Evolutionary conservation across 2,888 invertebrate genomes (phyloP).

Genomic region (Drosophila lutescens): DNA sequence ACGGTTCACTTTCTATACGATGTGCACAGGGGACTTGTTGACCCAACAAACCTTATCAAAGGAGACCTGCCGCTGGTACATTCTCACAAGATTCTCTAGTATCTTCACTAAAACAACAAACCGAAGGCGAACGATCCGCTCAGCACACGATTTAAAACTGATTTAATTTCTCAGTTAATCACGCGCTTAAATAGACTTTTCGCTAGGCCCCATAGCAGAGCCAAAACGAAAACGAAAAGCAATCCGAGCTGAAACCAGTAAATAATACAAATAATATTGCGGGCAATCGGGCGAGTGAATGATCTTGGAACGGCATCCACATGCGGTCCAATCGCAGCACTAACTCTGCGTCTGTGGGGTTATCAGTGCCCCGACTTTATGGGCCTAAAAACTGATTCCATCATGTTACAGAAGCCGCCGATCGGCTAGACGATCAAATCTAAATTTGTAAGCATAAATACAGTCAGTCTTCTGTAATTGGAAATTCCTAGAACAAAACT

Average conservation of each 20-base stretch:
- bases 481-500: neutral
- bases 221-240: constrained; percentile 52
- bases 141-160: constrained; percentile 64
- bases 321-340: constrained; percentile 32
- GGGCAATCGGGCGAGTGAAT: constrained; percentile 39
- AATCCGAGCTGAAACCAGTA: constrained; percentile 52
- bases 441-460: constrained; percentile 9
- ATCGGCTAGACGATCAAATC: constrained; percentile 19
- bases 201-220: constrained; percentile 46
- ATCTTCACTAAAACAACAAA: constrained; percentile 10
- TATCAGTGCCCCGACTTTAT: constrained; percentile 32
- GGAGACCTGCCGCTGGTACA: constrained; percentile 80
- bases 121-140: constrained; percentile 41
- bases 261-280: constrained; percentile 47
- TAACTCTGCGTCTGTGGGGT: constrained; percentile 34
- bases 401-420: constrained; percentile 29
- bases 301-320: constrained; percentile 46
- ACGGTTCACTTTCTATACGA: constrained; percentile 23
- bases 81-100: constrained; percentile 47
- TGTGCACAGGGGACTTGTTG: constrained; percentile 11
- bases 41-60: constrained; percentile 80
- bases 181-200: constrained; percentile 76
- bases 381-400: constrained; percentile 35
- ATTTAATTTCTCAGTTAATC: constrained; percentile 49
- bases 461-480: constrained; percentile 3